These are phyloP conservation scores for Chelidonichthys spinosus DNA, from an alignment of 2,797 vertebrate genomes.

Conservation along the genomic window DNA sequence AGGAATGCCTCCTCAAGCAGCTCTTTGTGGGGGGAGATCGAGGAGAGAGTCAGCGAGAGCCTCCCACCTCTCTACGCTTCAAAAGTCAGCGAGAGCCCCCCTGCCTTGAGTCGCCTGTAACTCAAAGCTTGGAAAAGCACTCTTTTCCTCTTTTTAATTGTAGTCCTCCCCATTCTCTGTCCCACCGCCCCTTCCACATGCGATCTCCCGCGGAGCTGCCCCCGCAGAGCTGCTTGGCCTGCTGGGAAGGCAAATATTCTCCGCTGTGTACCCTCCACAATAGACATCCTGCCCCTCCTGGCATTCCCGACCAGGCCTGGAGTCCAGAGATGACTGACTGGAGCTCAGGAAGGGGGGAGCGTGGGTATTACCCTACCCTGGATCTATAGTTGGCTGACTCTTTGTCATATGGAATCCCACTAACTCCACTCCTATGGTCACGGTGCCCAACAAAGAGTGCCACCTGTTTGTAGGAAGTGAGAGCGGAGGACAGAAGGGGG, in stretches of 20 bases:
- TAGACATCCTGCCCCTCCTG: constrained; percentile 73
- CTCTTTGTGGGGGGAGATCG: constrained; percentile 60
- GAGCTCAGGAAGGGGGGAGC: constrained; percentile 18
- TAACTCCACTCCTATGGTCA: constrained; percentile 39
- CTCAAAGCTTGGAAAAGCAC: constrained; percentile 67
- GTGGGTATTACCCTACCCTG: constrained; percentile 6
- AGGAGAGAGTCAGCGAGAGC: constrained; percentile 43
- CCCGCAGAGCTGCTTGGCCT: constrained; percentile 69
- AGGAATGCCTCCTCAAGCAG: constrained; percentile 75
- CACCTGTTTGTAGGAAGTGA: constrained; percentile 73
- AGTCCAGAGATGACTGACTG: constrained; percentile 52
- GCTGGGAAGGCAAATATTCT: constrained; percentile 81
- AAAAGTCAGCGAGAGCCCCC: constrained; percentile 53
- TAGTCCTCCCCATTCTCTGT: constrained; percentile 38
- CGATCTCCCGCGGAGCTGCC: constrained; percentile 46
- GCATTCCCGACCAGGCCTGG: constrained; percentile 61
- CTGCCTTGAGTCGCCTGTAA: constrained; percentile 59
- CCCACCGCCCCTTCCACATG: constrained; percentile 37
- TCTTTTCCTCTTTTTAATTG: constrained; percentile 56
- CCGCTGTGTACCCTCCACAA: constrained; percentile 65
- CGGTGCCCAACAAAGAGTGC: constrained; percentile 46
- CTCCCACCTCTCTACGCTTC: constrained; percentile 52
- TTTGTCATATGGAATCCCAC: constrained; percentile 64
- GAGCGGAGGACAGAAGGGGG: constrained; percentile 46
- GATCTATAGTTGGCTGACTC: constrained; percentile 56